A percentile compares a stretch with the other conserved stretches of the same genome.
Conservation (phyloP, 1,140 invertebrate species). For the Procambarus virginalis region DNA sequence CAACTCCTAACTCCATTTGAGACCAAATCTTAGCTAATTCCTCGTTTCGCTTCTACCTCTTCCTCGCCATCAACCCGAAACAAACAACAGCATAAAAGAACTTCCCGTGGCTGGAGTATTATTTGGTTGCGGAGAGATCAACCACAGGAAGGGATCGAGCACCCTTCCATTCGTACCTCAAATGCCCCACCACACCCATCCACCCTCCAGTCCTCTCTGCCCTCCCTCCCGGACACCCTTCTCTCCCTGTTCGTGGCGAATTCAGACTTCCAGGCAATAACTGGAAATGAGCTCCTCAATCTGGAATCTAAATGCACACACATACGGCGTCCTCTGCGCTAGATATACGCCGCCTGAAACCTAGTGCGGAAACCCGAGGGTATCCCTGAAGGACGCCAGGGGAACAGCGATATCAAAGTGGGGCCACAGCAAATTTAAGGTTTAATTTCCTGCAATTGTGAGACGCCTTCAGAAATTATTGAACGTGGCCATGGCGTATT, state of each 20-base stretch:
- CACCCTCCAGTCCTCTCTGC: constrained; percentile 3
- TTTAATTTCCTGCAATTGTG: constrained; percentile 50
- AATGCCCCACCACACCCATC: not conserved
- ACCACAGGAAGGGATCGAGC: constrained; percentile 3
- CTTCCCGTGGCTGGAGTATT: not conserved
- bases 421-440: constrained; percentile 11
- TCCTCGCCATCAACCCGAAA: not conserved
- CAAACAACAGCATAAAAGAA: not conserved
- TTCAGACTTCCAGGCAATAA: constrained; percentile 59
- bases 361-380: not conserved
- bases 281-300: constrained; percentile 59
- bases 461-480: constrained; percentile 35
- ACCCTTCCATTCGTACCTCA: not conserved
- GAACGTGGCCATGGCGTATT: constrained; percentile 19
- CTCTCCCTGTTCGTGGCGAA: constrained; percentile 7
- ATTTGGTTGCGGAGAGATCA: constrained; percentile 1
- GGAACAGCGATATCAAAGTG: not conserved
- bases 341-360: constrained; percentile 18
- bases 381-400: not conserved
- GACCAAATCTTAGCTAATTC: too few species aligned
- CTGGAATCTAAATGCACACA: constrained; percentile 65
- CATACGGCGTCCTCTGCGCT: constrained; percentile 32
- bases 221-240: not conserved
- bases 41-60: too few species aligned
- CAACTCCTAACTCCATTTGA: not conserved